A percentile compares a stretch with the other conserved stretches of the same genome.
Evolutionary conservation across 2,113 vertebrate species (phyloP).

Genomic region (Sylvilagus bachmani): DNA sequence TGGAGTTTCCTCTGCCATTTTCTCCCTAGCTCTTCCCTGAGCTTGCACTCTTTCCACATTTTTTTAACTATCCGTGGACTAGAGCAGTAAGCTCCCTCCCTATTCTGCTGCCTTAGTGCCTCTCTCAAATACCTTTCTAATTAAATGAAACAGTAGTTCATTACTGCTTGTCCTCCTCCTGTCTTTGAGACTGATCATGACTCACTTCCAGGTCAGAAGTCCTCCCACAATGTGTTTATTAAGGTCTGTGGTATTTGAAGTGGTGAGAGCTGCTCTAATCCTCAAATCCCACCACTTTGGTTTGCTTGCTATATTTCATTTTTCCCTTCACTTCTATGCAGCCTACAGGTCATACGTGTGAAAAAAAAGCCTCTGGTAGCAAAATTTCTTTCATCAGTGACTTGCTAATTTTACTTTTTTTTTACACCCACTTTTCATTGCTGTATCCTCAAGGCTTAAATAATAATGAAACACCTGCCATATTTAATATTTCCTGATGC

Average conservation of each 20-base stretch:
- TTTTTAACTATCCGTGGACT: no score
- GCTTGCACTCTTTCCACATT: no score
- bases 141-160: conserved; percentile 48
- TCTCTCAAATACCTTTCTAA: neutral
- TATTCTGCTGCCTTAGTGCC: no score
- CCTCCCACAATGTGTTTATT: neutral
- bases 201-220: neutral
- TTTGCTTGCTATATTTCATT: neutral
- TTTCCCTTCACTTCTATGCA: conserved; percentile 18
- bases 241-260: neutral
- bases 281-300: neutral
- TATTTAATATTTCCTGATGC: neutral
- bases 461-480: conserved; percentile 11
- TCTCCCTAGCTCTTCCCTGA: no score
- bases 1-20: no score
- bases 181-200: conserved; percentile 20
- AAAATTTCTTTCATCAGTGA: conserved; percentile 31
- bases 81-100: no score
- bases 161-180: conserved; percentile 4
- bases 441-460: conserved; percentile 38
- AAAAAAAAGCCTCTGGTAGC: conserved; percentile 16
- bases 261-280: neutral
- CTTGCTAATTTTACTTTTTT: conserved; percentile 37
- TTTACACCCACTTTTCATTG: neutral
- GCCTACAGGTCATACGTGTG: neutral